Evolutionary conservation across 2,113 vertebrate species (phyloP), one percentile per base, ranked within the genome.

Genomic region (Syngnathoides biaculeatus): DNA sequence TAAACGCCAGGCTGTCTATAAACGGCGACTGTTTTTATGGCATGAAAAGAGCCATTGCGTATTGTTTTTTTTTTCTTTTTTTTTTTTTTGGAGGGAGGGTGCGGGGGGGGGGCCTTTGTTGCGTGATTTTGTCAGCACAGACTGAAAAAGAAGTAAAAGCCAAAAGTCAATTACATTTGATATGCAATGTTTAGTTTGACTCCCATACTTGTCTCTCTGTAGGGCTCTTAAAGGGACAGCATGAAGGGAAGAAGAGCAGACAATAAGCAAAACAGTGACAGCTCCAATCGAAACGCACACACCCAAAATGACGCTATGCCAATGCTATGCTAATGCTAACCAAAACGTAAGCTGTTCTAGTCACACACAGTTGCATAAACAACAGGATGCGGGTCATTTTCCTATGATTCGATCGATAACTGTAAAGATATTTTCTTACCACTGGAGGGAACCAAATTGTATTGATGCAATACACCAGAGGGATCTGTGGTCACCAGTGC

Each of bases 131-230:
- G 72, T 81, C 68, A 88, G 81, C 78, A 84, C 26, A 40, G 77
- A 86, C 94, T 93, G 92, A 93, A 93, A 94, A 92, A 92, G 94
- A 95, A 95, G 94, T 93, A 93, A 93, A 89, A 89, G n/a, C 95
- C 95, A 93, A 93, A 96, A 95, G 94, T 94, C 93, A 98, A 98
- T 99, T 99, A 99, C 97, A 99, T 99, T 99, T 99, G 96, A 95
- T 99, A 97, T 94, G 97, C 95, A 98, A 98, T 97, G 95, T 99
- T 99, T 98, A 98, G 95, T 95, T 98, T 99, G 97, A 99, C 95
- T 97, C 96, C 97, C 96, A 98, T 99, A 98, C 95, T 99, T 96
- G 97, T 99, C 96, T 99, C 97, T 97, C 96, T 98, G 97, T 98
- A 98, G 94, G 96, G 95, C 94, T 98, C 97, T 99, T 98, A 97